Percentiles rank a stretch among this genome's conserved stretches.
phyloP scores from a whole-genome alignment of 2,888 invertebrate genomes.

The Eumacrocentrus americanus region DNA sequence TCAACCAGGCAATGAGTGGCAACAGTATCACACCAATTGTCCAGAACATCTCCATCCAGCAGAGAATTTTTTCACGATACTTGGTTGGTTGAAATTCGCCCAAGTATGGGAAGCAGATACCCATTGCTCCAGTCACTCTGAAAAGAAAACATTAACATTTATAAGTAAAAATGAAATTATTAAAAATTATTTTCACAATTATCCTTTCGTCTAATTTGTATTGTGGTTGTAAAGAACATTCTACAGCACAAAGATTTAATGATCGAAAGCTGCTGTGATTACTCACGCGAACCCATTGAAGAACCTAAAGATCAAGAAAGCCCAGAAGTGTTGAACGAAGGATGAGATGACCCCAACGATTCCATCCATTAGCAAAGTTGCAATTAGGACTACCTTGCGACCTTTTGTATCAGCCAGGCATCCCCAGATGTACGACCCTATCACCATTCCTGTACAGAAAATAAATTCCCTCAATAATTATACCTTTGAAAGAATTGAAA shows the following conservation, averaged over 20 bases:
- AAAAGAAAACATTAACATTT: constrained; percentile 33
- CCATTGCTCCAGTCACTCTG: constrained; percentile 83
- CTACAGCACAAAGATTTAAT: too few relatives aligned
- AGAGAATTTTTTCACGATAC: constrained; percentile 79
- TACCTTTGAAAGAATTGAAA: background rate
- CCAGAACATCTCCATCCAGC: constrained; percentile 89
- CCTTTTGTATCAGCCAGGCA: constrained; percentile 81
- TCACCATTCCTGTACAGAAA: constrained; percentile 77
- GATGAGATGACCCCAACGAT: constrained; percentile 75
- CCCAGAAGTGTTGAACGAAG: constrained; percentile 73
- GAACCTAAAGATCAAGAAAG: constrained; percentile 77
- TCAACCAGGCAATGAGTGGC: constrained; percentile 79
- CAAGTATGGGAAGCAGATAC: constrained; percentile 81
- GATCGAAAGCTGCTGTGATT: too few relatives aligned
- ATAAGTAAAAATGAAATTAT: constrained; percentile 8
- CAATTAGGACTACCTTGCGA: constrained; percentile 75
- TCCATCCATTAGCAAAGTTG: constrained; percentile 76
- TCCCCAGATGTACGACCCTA: constrained; percentile 86
- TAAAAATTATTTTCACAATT: background rate
- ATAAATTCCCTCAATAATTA: background rate
- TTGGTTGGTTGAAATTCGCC: constrained; percentile 83
- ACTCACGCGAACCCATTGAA: constrained; percentile 83
- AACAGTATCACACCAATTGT: constrained; percentile 77
- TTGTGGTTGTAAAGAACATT: too few relatives aligned
- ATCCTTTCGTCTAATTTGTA: too few relatives aligned